These are phyloP conservation scores for Phyllostomus discolor DNA, from an alignment of 2,113 vertebrate genomes.

Conservation along the genomic window DNA sequence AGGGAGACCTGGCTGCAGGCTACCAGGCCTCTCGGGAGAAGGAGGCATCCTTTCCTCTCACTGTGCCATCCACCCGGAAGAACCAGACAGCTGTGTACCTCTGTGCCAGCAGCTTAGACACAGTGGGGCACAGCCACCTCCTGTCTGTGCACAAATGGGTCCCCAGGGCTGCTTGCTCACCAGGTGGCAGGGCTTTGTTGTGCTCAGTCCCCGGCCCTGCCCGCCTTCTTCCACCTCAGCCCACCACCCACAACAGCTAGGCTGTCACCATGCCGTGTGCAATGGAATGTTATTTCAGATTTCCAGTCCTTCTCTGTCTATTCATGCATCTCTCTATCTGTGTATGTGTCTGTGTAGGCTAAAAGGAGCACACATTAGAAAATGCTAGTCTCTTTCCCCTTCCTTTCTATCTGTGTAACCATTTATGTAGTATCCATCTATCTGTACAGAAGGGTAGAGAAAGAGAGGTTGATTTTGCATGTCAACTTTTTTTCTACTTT, in stretches of 20 bases:
- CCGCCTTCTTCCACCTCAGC: not conserved
- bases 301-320: not conserved
- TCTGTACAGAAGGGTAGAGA: not conserved
- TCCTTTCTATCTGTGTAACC: no score
- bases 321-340: no score
- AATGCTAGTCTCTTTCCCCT: no score
- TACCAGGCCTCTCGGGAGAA: not conserved
- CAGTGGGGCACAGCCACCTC: not conserved
- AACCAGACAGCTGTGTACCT: not conserved
- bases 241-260: not conserved
- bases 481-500: no score
- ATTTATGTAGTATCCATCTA: not conserved
- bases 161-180: not conserved
- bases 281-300: fast-evolving
- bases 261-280: no score
- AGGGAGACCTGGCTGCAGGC: not conserved
- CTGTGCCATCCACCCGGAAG: fast-evolving
- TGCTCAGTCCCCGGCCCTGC: fast-evolving
- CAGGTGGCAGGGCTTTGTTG: not conserved
- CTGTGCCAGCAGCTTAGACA: not conserved
- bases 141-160: not conserved
- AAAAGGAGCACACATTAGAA: no score
- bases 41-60: not conserved
- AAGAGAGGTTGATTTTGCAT: no score
- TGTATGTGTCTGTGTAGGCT: no score